A percentile compares a stretch with the other conserved stretches of the same genome.
Evolutionary conservation across 1,140 invertebrate genomes (phyloP).

Genomic region (fruit fly (Drosophila melanogaster)): Release_6_plus_ISO1_MT NT_033777.3:11867001-11867500

Average conservation of each 20-base stretch:
- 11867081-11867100: constrained; percentile 34
- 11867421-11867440: constrained; percentile 20
- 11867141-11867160: background rate
- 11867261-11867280: constrained; percentile 4
- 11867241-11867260: constrained; percentile 22
- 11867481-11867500: background rate
- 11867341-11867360: constrained; percentile 53
- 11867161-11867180: constrained; percentile 20
- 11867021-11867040: constrained; percentile 38
- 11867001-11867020: constrained; percentile 26
- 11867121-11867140: constrained; percentile 1
- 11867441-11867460: constrained; percentile 22
- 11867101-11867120: constrained; percentile 21
- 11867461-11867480: background rate
- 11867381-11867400: constrained; percentile 48
- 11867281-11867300: background rate
- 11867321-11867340: constrained; percentile 51
- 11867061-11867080: constrained; percentile 45
- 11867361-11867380: constrained; percentile 31
- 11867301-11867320: background rate
- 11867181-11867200: constrained; percentile 60
- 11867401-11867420: constrained; percentile 3
- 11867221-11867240: constrained; percentile 58
- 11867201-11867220: constrained; percentile 64
- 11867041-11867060: constrained; percentile 48